Evolutionary conservation across 2,113 vertebrate genomes (phyloP), one percentile per base, ranked within the genome.

Genomic region (Zapus hudsonius): DNA sequence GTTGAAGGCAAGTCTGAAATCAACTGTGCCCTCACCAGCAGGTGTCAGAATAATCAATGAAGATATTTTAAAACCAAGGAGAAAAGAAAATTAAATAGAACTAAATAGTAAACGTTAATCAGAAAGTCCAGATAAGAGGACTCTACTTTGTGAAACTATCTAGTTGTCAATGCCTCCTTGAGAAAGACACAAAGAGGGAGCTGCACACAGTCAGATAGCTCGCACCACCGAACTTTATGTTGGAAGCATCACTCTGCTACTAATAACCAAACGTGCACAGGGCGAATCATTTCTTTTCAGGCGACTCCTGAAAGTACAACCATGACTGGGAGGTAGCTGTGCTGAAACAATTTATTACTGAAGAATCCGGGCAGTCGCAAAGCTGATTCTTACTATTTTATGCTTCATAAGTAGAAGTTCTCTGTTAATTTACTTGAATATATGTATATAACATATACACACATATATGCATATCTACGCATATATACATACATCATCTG

Each of bases 21-120:
- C 59, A 89, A 79, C 25, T 84, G 5, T 81, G 89, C 55, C 79
- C 67, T 93, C 87, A 80, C 61, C 89, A 95, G 42, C n/a, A 89
- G 61, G 29, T 95, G 96, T 97, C 90, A 92, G 67, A 90, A 73
- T 74, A 94, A 84, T 73, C 40, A 85, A 31, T 85, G 75, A 79
- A 96, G 44, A 86, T 0, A 38, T 95, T 90, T 81, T 59, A 72
- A 94, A 92, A 84, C 59, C 59, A 19, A 72, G 67, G 75, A 63
- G 13, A 55, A 57, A 81, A 23, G 40, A 20, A 20, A 27, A 63
- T 17, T 44, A 36, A 57, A 69, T n/a, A 79, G n/a, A 88, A 42
- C n/a, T 72, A 75, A 87, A 83, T 29, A 76, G 29, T 84, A 76
- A 91, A 81, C 33, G 27, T 10, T 92, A 79, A 67, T 44, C 12